Evolutionary conservation across 2,797 vertebrate species (phyloP).

Genomic region (Poecile montanus): DNA sequence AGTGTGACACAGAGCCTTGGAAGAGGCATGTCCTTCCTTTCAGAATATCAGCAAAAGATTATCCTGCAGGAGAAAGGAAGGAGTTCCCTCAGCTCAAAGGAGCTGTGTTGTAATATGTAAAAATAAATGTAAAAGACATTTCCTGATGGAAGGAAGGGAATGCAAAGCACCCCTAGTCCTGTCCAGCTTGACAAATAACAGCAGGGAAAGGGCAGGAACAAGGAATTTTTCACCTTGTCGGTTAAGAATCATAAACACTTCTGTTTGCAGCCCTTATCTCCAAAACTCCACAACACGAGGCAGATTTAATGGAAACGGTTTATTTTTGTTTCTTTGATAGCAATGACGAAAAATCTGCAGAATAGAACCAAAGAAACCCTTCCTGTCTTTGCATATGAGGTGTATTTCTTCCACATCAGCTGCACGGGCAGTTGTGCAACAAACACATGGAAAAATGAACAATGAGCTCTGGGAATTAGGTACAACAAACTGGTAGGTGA

Average conservation of each 20-base stretch:
- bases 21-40: rapidly evolving
- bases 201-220: background rate
- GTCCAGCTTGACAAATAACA: background rate
- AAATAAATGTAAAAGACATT: background rate
- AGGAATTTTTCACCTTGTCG: background rate
- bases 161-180: background rate
- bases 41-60: background rate
- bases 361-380: background rate
- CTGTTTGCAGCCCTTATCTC: background rate
- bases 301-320: background rate
- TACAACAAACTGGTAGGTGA: background rate
- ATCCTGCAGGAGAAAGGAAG: background rate
- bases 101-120: background rate
- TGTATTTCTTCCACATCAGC: background rate
- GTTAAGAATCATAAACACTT: background rate
- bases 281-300: background rate
- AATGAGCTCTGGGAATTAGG: background rate
- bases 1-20: background rate
- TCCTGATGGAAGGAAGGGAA: background rate
- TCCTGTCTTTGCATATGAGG: background rate
- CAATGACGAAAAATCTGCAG: background rate
- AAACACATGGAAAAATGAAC: background rate
- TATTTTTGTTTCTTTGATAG: background rate
- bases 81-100: background rate
- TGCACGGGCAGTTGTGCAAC: background rate